Evolutionary conservation across 2,113 vertebrate genomes (phyloP).

Genomic region (Macrotis lagotis): DNA sequence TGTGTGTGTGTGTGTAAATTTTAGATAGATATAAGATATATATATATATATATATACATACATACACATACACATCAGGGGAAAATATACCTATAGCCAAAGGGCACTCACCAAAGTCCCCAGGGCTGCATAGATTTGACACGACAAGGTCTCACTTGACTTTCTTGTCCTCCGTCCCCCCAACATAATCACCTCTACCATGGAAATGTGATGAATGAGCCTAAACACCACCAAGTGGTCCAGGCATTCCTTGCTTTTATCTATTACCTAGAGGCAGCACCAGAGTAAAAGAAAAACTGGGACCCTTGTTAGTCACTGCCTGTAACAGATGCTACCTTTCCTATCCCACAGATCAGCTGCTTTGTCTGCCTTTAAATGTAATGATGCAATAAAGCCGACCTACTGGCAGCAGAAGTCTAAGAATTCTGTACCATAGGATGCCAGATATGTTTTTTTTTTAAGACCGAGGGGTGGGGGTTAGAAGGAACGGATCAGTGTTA

Average conservation of each 20-base stretch:
- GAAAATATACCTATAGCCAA: neutral
- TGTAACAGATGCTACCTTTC: neutral
- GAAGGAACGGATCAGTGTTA: neutral
- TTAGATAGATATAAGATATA: too few relatives aligned
- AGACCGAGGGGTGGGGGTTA: neutral
- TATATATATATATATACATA: too few relatives aligned
- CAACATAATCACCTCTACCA: neutral
- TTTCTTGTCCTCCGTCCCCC: neutral
- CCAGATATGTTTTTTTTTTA: neutral
- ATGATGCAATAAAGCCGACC: neutral
- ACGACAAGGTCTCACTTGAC: neutral
- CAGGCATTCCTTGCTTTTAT: neutral
- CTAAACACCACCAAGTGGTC: neutral
- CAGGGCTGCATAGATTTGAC: neutral
- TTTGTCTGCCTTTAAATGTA: neutral
- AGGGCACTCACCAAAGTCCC: neutral
- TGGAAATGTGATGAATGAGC: neutral
- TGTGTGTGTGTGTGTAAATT: too few relatives aligned
- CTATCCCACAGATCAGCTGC: neutral
- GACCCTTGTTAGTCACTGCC: neutral
- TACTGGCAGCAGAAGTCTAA: neutral
- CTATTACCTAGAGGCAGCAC: neutral
- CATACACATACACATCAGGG: neutral
- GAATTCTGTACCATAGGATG: neutral
- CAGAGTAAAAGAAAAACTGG: neutral